Evolutionary conservation across 1,140 invertebrate genomes (phyloP), one percentile per base, ranked within the genome.

Genomic region (Chironomus tepperi): DNA sequence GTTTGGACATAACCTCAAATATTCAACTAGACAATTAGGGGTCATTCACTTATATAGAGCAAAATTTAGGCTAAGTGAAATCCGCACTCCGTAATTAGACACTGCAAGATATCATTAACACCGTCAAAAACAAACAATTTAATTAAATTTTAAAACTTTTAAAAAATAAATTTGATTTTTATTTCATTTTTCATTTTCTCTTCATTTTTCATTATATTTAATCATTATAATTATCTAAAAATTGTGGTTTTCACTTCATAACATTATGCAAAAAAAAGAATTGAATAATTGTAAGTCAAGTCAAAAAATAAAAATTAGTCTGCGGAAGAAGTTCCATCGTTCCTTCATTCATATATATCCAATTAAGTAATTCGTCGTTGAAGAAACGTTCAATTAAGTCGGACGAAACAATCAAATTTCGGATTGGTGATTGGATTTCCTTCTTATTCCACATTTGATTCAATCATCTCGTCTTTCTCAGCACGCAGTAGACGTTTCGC

Each of bases 281-380:
- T 10, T 57, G 47, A 57, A 57, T 57, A 57, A 57, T 57, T 57
- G 47, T 57, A 57, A 57, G 12, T 57, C 9, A 57, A 57, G 24
- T 57, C n/a, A 57, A n/a, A 57, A 57, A 57, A 57, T 57, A n/a
- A 57, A n/a, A 57, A 57, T 57, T 57, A 57, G 47, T 57, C 47
- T 57, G 47, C 12, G 43, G 43, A 47, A 15, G 43, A 47, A 47
- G 9, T 47, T 47, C 15, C 43, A 57, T n/a, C n/a, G 12, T 57
- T 57, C 12, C n/a, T 12, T n/a, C 47, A 57, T 57, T 15, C 47
- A 57, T 12, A 15, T 57, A 34, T 34, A 34, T 34, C 24, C 24
- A 34, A 34, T 34, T 34, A 34, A 34, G 24, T 34, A 34, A 34
- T 34, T 34, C 24, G 24, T 34, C 24, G 24, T 34, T 34, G 47